phyloP scores from a whole-genome alignment of 2,888 invertebrate species.

The Tuberolachnus salignus region DNA sequence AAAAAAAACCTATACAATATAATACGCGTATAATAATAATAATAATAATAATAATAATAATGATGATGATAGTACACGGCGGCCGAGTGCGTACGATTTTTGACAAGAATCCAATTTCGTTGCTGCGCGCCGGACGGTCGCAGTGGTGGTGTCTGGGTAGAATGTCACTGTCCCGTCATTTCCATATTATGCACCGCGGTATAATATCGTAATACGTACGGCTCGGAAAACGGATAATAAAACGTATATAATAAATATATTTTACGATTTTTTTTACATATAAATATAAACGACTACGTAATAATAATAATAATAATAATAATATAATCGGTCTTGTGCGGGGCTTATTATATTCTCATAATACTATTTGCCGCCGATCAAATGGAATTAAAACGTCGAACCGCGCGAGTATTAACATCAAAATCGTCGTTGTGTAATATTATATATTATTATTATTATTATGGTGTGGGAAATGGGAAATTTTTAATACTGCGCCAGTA shows the following conservation, averaged over 20 bases:
- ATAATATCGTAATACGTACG: too few species aligned
- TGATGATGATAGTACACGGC: background rate
- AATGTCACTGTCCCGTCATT: constrained; percentile 45
- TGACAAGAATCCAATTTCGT: constrained; percentile 54
- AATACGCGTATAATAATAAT: background rate
- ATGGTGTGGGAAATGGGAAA: too few species aligned
- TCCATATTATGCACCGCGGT: background rate
- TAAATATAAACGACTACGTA: too few species aligned
- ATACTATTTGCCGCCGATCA: constrained; percentile 3
- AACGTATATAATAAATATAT: background rate
- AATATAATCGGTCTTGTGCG: constrained; percentile 21
- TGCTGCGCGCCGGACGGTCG: constrained; percentile 16
- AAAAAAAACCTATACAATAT: constrained; percentile 33
- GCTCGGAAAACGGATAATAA: too few species aligned
- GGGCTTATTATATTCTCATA: constrained; percentile 9
- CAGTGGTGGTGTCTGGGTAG: background rate
- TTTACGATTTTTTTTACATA: too few species aligned
- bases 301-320: constrained; percentile 12
- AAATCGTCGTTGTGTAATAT: too few species aligned
- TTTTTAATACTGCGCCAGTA: too few species aligned
- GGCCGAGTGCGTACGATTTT: constrained; percentile 9
- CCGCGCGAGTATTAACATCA: background rate
- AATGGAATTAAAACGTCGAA: constrained; percentile 44
- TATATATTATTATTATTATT: too few species aligned
- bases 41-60: constrained; percentile 31